Evolutionary conservation across 2,888 invertebrate species (phyloP).

Genomic region (Hirtodrosophila duncani): DNA sequence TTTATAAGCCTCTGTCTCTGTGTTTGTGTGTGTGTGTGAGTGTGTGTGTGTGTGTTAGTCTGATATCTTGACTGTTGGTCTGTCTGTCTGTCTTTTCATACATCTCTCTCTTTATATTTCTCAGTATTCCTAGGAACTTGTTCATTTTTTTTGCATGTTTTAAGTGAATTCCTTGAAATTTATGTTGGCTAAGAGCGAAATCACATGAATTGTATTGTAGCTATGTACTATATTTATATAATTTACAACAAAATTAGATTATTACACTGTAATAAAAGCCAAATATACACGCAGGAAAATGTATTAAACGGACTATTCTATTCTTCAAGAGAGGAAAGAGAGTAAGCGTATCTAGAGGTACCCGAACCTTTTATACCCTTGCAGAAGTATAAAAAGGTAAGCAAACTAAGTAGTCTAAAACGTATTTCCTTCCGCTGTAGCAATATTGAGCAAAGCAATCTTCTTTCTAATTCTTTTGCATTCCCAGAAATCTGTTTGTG

Average conservation of each 20-base stretch:
- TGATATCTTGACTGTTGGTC: constrained; percentile 3
- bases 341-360: no score
- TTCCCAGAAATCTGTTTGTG: no score
- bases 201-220: constrained; percentile 42
- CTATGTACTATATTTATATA: no score
- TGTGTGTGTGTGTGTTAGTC: constrained; percentile 2
- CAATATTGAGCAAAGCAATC: no score
- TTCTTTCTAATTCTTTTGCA: no score
- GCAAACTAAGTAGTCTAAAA: no score
- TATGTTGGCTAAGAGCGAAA: constrained; percentile 21
- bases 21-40: constrained; percentile 17
- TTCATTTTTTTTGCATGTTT: constrained; percentile 25
- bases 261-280: constrained; percentile 33
- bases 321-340: no score
- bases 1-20: constrained; percentile 1
- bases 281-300: constrained; percentile 5
- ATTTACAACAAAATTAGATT: constrained; percentile 27
- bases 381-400: no score
- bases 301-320: constrained; percentile 14
- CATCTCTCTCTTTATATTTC: not conserved
- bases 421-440: no score
- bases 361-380: no score
- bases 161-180: constrained; percentile 46
- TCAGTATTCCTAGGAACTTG: constrained; percentile 6
- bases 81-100: constrained; percentile 5